Evolutionary conservation across 2,797 vertebrate species (phyloP).

Genomic region (Pipistrellus pipistrellus): DNA sequence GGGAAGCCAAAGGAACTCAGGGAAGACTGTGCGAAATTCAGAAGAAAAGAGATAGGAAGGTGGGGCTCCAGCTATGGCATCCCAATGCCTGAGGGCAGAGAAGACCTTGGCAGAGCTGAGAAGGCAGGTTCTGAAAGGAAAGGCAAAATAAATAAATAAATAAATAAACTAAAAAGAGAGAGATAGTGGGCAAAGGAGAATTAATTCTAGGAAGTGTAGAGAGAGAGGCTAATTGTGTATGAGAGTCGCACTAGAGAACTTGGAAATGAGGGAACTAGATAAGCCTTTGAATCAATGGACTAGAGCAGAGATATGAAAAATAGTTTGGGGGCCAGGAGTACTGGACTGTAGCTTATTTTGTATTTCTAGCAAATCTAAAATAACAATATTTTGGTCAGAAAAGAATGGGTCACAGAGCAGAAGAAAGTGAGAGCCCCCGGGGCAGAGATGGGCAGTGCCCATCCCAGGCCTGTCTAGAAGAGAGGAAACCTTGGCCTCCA

Average conservation of each 20-base stretch:
- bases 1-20: neutral
- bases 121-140: neutral
- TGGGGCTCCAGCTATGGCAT: neutral
- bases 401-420: neutral
- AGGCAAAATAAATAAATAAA: neutral
- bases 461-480: neutral
- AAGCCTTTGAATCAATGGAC: constrained; percentile 18
- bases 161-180: no score
- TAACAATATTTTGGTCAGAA: neutral
- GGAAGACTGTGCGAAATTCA: neutral
- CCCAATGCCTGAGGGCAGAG: neutral
- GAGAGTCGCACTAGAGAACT: neutral
- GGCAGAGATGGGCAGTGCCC: neutral
- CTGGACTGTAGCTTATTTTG: neutral
- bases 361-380: constrained; percentile 32
- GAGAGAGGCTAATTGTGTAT: neutral
- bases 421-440: neutral
- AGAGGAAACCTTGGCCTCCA: neutral
- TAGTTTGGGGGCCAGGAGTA: neutral
- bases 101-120: no score
- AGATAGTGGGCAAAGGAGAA: neutral
- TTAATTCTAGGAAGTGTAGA: neutral
- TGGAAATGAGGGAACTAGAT: neutral
- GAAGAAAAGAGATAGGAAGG: neutral
- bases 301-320: constrained; percentile 25